Evolutionary conservation across 2,888 invertebrate species (phyloP).

Genomic region (Zaprionus bogoriensis): DNA sequence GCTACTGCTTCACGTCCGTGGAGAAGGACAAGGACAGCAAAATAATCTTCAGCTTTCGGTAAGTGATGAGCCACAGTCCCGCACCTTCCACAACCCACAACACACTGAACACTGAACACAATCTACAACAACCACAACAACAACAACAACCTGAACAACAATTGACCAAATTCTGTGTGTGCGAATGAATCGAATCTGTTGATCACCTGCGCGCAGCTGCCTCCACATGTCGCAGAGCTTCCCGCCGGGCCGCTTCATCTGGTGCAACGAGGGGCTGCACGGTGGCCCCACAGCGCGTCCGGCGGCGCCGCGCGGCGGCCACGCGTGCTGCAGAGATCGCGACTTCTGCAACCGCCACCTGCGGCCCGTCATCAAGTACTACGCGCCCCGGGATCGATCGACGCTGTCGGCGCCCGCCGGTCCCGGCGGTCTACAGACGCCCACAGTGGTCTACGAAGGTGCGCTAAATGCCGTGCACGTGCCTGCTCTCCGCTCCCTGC

Average conservation of each 20-base stretch:
- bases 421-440: background rate
- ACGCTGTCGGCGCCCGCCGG: background rate
- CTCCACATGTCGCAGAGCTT: slow-evolving; percentile 81
- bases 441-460: slow-evolving; percentile 67
- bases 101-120: background rate
- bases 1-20: slow-evolving; percentile 93
- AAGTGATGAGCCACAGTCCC: slow-evolving; percentile 80
- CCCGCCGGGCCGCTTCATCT: slow-evolving; percentile 82
- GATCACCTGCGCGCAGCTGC: slow-evolving; percentile 80
- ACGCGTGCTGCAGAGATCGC: slow-evolving; percentile 81
- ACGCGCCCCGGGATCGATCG: slow-evolving; percentile 37
- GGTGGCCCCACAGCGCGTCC: slow-evolving; percentile 82
- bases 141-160: background rate
- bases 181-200: too few relatives aligned
- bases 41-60: slow-evolving; percentile 89
- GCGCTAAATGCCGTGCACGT: slow-evolving; percentile 59
- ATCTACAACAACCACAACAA: background rate
- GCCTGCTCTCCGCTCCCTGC: slow-evolving; percentile 8
- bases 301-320: slow-evolving; percentile 78
- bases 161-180: slow-evolving; percentile 20
- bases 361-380: slow-evolving; percentile 81
- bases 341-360: slow-evolving; percentile 83
- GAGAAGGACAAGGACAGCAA: slow-evolving; percentile 80
- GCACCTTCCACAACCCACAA: background rate
- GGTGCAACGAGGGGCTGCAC: slow-evolving; percentile 82